A percentile compares a stretch with the other conserved stretches of the same genome.
These are phyloP conservation scores for Pissodes strobi DNA, from an alignment of 1,140 invertebrate species.

Conservation along the genomic window DNA sequence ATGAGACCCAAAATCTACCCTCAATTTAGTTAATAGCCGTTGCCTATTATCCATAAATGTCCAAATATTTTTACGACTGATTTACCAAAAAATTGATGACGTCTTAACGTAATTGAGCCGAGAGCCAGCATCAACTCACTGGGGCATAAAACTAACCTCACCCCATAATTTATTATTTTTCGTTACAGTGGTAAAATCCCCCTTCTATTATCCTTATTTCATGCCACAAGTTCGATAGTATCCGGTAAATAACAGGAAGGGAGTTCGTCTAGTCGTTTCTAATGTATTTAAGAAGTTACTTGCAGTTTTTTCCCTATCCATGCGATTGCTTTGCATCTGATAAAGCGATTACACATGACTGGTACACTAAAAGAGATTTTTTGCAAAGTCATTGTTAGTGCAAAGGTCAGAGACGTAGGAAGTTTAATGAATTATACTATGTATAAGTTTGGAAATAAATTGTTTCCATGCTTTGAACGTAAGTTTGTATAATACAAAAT, in stretches of 20 bases:
- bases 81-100: conserved; percentile 16
- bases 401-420: not conserved
- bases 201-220: conserved; percentile 11
- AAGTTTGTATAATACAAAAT: too few species aligned
- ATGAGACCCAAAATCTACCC: too few species aligned
- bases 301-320: conserved; percentile 36
- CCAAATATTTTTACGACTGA: conserved; percentile 21
- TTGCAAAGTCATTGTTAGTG: conserved; percentile 27
- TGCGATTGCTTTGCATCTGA: conserved; percentile 25
- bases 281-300: conserved; percentile 40
- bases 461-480: too few species aligned
- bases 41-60: too few species aligned
- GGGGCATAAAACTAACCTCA: conserved; percentile 26
- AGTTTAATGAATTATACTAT: too few species aligned
- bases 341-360: conserved; percentile 37
- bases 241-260: conserved; percentile 14
- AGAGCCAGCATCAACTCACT: conserved; percentile 22
- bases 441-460: too few species aligned
- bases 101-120: conserved; percentile 20
- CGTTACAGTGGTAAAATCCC: conserved; percentile 17
- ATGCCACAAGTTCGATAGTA: conserved; percentile 4
- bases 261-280: conserved; percentile 21
- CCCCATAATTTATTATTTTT: conserved; percentile 30
- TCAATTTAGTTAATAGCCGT: too few species aligned
- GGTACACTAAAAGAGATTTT: conserved; percentile 16